Evolutionary conservation across 2,888 invertebrate species (phyloP).

Genomic region (Ceratothoa steindachneri): DNA sequence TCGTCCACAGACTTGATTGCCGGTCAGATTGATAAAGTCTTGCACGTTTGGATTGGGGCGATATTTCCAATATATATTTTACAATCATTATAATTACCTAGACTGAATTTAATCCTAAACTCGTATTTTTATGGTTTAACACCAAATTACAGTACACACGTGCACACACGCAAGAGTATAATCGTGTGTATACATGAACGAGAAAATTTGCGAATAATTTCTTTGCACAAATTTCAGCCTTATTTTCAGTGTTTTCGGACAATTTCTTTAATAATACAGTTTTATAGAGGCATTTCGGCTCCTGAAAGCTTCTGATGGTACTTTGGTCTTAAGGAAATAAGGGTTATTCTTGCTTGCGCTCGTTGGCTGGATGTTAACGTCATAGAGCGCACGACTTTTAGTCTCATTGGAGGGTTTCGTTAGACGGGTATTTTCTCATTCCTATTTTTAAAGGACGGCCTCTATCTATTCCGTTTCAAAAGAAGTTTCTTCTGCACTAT

Average conservation of each 20-base stretch:
- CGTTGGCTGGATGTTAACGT: background rate
- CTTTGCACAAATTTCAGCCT: background rate
- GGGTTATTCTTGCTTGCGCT: background rate
- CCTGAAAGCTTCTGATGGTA: background rate
- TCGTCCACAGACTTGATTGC: background rate
- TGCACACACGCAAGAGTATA: too few species aligned
- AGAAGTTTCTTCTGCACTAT: background rate
- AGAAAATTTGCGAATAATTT: too few species aligned
- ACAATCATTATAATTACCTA: background rate
- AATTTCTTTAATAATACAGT: background rate
- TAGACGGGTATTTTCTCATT: background rate
- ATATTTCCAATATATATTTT: background rate
- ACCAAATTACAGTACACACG: background rate
- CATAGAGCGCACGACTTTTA: background rate
- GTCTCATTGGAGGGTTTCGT: background rate
- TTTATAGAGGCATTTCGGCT: background rate
- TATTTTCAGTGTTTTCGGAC: background rate
- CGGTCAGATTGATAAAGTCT: background rate
- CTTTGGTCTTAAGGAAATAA: background rate
- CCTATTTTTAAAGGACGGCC: background rate
- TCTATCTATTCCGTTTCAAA: background rate
- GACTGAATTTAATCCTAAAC: background rate
- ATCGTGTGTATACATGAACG: too few species aligned
- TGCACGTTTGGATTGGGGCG: background rate
- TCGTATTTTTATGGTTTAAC: background rate